phyloP scores from a whole-genome alignment of 2,113 vertebrate genomes.

The Toxotes chatareus region DNA sequence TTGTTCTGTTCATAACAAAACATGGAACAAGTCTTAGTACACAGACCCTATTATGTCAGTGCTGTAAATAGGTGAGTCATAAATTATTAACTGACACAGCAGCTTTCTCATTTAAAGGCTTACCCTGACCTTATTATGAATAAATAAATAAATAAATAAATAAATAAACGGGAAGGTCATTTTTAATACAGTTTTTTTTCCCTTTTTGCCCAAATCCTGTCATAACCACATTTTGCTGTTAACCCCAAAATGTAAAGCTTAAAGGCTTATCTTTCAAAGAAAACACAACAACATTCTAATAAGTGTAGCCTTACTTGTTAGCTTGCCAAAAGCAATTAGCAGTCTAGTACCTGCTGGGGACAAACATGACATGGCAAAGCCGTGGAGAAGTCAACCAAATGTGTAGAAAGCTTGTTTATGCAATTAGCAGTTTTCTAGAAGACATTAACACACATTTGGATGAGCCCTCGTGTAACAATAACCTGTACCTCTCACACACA shows the following conservation, averaged over 20 bases:
- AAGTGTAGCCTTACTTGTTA: constrained; percentile 9
- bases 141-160: not conserved
- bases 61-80: constrained; percentile 21
- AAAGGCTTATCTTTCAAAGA: not conserved
- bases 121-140: not conserved
- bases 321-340: constrained; percentile 35
- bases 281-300: constrained; percentile 1
- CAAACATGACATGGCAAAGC: constrained; percentile 30
- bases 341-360: constrained; percentile 35
- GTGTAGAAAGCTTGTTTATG: constrained; percentile 17
- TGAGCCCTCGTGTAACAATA: constrained; percentile 19
- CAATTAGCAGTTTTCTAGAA: constrained; percentile 43
- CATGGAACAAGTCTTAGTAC: not conserved
- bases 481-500: constrained; percentile 6
- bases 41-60: not conserved
- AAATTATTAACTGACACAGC: constrained; percentile 11
- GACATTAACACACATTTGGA: constrained; percentile 45
- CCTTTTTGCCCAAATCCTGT: not conserved
- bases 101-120: not conserved
- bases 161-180: not conserved
- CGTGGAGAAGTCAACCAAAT: constrained; percentile 8
- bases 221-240: not conserved
- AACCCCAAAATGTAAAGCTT: not conserved
- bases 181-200: not conserved
- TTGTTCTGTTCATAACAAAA: constrained; percentile 13